phyloP scores from a whole-genome alignment of 2,113 vertebrate species.

The Lepus timidus region DNA sequence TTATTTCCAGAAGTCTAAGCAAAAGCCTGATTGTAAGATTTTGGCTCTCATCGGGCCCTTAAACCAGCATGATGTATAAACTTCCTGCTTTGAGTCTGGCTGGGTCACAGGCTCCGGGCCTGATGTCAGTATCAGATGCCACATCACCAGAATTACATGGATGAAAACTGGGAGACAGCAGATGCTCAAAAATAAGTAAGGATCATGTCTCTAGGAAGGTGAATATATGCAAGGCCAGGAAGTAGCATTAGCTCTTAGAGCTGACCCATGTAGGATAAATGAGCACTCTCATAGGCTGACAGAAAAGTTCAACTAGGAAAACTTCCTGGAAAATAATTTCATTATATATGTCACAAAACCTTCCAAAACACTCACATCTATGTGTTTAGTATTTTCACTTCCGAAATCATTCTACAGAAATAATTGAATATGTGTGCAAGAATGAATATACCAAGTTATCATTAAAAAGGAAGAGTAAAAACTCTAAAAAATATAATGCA shows the following conservation, averaged over 20 bases:
- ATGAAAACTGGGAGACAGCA: neutral
- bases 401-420: constrained; percentile 23
- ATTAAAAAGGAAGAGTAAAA: neutral
- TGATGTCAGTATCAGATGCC: neutral
- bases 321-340: neutral
- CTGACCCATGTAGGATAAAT: neutral
- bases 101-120: neutral
- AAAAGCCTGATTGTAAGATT: neutral
- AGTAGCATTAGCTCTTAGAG: neutral
- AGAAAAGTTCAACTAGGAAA: neutral
- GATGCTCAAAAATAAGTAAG: neutral
- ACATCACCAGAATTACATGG: neutral
- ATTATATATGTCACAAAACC: neutral
- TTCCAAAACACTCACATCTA: neutral
- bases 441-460: neutral
- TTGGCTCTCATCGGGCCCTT: neutral
- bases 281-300: neutral
- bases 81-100: neutral
- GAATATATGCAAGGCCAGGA: too few species aligned
- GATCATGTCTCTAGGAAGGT: neutral
- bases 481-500: neutral
- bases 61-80: neutral
- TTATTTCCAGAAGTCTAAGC: neutral
- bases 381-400: neutral
- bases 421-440: neutral